A percentile compares a stretch with the other conserved stretches of the same genome.
Evolutionary conservation across 2,888 invertebrate species (phyloP).

Genomic region (Pyrrhosoma nymphula): DNA sequence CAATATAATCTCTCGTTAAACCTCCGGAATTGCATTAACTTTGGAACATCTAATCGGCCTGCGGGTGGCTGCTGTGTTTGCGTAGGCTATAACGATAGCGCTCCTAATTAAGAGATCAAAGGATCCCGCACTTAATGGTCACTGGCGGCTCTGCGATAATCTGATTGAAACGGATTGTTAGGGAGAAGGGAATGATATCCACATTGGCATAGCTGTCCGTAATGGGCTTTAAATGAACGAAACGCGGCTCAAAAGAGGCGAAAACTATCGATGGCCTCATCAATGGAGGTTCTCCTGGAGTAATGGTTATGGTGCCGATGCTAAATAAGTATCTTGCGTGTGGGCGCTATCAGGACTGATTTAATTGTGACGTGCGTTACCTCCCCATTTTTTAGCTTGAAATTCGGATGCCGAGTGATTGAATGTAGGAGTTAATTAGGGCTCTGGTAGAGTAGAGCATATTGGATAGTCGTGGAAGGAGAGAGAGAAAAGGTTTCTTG

Average conservation of each 20-base stretch:
- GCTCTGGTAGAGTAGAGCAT: no score
- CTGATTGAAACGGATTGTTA: not conserved
- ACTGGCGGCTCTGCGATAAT: not conserved
- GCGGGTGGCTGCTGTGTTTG: no score
- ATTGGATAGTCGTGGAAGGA: no score
- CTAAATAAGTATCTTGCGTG: not conserved
- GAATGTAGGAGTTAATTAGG: no score
- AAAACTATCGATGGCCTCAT: not conserved
- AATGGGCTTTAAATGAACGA: not conserved
- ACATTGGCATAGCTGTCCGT: not conserved
- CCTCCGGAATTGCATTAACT: no score
- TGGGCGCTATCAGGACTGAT: not conserved
- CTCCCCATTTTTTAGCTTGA: not conserved
- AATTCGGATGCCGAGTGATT: no score
- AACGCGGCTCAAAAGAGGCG: not conserved
- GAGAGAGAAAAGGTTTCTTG: no score
- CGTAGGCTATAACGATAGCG: not conserved
- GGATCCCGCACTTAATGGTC: not conserved
- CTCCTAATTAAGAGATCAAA: not conserved
- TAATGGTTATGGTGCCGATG: not conserved
- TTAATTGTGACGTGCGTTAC: not conserved
- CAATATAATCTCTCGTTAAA: no score
- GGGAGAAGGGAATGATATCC: not conserved
- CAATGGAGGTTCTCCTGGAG: not conserved
- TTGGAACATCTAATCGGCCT: no score